phyloP scores from a whole-genome alignment of 2,888 invertebrate genomes.

The Synanthedon myopaeformis region DNA sequence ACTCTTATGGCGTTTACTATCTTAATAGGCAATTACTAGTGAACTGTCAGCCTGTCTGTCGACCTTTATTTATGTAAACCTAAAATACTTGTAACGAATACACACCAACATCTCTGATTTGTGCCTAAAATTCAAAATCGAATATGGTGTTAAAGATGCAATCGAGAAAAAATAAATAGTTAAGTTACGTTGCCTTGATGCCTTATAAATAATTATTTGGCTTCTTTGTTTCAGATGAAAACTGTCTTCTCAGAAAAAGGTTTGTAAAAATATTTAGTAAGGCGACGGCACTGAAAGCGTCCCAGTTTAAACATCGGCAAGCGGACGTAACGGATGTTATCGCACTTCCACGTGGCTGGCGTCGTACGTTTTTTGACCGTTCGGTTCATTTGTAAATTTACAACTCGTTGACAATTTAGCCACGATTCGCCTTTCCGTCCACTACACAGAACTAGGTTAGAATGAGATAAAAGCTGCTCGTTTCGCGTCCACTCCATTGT shows the following conservation, averaged over 20 bases:
- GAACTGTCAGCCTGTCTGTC: too few species aligned
- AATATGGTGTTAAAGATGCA: too few species aligned
- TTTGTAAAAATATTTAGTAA: slow-evolving; percentile 2
- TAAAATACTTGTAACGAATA: too few species aligned
- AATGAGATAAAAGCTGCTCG: slow-evolving; percentile 41
- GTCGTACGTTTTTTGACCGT: slow-evolving; percentile 18
- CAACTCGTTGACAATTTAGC: slow-evolving; percentile 31
- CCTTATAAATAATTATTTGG: not conserved
- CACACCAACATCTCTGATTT: too few species aligned
- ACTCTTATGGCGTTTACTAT: too few species aligned
- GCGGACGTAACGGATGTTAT: slow-evolving; percentile 11
- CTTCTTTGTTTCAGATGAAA: slow-evolving; percentile 27
- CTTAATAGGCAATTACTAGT: too few species aligned
- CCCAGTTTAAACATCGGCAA: slow-evolving; percentile 2
- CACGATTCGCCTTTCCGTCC: slow-evolving; percentile 26
- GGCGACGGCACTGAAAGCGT: not conserved
- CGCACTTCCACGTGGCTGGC: slow-evolving; percentile 15
- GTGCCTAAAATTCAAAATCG: too few species aligned
- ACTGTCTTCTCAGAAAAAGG: slow-evolving; percentile 7
- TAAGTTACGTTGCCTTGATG: too few species aligned
- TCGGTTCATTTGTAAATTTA: slow-evolving; percentile 27
- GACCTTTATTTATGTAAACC: too few species aligned
- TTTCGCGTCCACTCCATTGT: slow-evolving; percentile 27
- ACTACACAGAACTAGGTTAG: slow-evolving; percentile 38
- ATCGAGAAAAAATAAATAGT: too few species aligned